Conservation (phyloP, 2,113 vertebrate genomes). For the Planiliza haematocheilus region DNA sequence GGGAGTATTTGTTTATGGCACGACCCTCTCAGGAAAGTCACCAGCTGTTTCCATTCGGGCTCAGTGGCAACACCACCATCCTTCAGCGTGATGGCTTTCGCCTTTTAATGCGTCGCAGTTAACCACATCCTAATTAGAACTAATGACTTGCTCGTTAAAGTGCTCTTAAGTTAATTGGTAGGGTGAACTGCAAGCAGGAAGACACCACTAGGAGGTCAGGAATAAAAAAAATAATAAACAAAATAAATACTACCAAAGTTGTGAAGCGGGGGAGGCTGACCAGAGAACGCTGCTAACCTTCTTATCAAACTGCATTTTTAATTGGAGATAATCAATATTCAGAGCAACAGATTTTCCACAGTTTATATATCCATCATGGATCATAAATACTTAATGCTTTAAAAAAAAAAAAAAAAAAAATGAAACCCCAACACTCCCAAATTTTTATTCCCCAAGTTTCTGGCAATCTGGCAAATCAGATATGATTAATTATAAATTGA, state of each 20-base stretch:
- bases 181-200: constrained; percentile 63
- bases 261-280: constrained; percentile 80
- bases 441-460: constrained; percentile 86
- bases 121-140: constrained; percentile 93
- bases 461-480: constrained; percentile 96
- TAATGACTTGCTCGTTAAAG: constrained; percentile 90
- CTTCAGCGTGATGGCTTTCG: constrained; percentile 77
- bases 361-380: constrained; percentile 92
- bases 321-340: constrained; percentile 98
- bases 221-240: constrained; percentile 74
- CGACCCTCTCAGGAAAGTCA: constrained; percentile 73
- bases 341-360: constrained; percentile 82
- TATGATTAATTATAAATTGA: constrained; percentile 92
- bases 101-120: constrained; percentile 90
- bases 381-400: constrained; percentile 96
- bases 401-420: constrained; percentile 73
- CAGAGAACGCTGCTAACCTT: constrained; percentile 64
- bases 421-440: constrained; percentile 83
- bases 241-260: constrained; percentile 66
- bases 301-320: constrained; percentile 94
- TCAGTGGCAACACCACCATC: constrained; percentile 60
- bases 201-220: constrained; percentile 63
- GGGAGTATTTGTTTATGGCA: constrained; percentile 71
- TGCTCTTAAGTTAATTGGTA: constrained; percentile 88
- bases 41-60: constrained; percentile 79